Conservation (phyloP, 2,797 vertebrate genomes). For the Synaphobranchus kaupii region DNA sequence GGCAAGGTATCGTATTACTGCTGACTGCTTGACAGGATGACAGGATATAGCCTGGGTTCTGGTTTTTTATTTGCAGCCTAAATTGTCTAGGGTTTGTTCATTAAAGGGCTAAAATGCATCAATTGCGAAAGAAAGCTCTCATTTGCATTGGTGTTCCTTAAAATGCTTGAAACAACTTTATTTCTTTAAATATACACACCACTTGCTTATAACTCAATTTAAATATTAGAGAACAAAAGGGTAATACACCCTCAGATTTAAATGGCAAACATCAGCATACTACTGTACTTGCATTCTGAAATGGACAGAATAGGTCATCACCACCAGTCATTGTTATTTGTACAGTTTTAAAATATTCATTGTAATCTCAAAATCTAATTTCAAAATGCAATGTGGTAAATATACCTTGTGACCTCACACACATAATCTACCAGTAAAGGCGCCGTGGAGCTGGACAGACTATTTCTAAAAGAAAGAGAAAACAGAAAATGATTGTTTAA, state of each 20-base stretch:
- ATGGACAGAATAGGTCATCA: not conserved
- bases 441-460: conserved; percentile 32
- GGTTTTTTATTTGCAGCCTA: not conserved
- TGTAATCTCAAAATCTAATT: not conserved
- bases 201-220: not conserved
- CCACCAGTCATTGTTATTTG: not conserved
- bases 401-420: not conserved
- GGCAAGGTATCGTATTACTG: not conserved
- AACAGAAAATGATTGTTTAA: conserved; percentile 1
- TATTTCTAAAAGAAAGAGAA: conserved; percentile 33
- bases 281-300: not conserved
- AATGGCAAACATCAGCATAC: not conserved
- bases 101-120: not conserved
- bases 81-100: not conserved
- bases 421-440: conserved; percentile 31
- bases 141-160: not conserved
- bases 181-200: not conserved
- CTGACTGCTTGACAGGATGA: no score
- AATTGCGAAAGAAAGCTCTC: not conserved
- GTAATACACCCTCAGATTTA: not conserved
- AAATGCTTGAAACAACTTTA: not conserved
- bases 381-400: not conserved
- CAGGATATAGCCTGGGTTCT: not conserved
- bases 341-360: not conserved
- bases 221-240: not conserved